A percentile compares a stretch with the other conserved stretches of the same genome.
Conservation (phyloP, 2,113 vertebrate species). For the Dermatemys mawii region DNA sequence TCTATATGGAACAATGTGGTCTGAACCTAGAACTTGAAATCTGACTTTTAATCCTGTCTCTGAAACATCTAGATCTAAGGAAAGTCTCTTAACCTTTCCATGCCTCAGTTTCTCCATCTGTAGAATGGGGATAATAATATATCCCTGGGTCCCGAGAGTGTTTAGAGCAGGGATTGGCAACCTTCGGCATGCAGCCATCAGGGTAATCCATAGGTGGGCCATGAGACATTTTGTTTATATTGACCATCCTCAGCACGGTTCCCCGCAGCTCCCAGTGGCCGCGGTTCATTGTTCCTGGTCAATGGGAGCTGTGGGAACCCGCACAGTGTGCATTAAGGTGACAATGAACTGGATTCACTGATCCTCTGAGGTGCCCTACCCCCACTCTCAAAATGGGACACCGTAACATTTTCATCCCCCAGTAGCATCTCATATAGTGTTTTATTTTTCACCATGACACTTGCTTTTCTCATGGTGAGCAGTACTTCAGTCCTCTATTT, state of each 20-base stretch:
- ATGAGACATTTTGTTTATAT: too few species aligned
- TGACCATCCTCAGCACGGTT: too few species aligned
- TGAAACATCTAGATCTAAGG: neutral
- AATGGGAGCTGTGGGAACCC: too few species aligned
- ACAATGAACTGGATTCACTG: conserved; percentile 15
- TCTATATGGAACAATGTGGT: neutral
- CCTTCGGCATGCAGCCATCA: too few species aligned
- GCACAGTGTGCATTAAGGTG: neutral
- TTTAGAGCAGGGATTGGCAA: neutral
- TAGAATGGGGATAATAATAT: neutral
- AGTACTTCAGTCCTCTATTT: neutral
- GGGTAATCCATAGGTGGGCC: too few species aligned
- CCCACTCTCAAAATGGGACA: neutral
- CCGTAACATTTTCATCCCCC: neutral
- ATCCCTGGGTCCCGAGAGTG: neutral
- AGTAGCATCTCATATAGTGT: neutral
- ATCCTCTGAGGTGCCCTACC: neutral
- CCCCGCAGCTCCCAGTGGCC: too few species aligned
- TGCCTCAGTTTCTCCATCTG: neutral
- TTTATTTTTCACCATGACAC: neutral
- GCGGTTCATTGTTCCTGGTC: too few species aligned
- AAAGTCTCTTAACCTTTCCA: neutral
- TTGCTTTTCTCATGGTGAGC: neutral
- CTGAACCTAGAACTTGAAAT: neutral
- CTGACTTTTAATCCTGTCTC: neutral